Base-by-base conservation (phyloP, 2,113 vertebrate genomes). In the Dasyornis broadbenti region DNA sequence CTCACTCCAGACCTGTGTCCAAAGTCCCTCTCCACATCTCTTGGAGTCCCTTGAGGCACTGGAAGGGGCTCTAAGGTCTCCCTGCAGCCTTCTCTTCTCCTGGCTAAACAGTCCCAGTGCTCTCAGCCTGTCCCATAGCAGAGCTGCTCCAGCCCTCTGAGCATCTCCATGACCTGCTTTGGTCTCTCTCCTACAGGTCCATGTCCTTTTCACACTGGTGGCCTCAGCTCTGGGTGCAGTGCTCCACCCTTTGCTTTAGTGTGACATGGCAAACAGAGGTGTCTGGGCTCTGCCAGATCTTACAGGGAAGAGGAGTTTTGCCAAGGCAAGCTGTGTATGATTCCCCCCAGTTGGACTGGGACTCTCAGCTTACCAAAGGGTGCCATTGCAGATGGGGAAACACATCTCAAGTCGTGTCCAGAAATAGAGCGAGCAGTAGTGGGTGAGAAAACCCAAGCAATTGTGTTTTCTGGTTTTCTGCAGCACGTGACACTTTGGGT, bases 351-450 rank as follows among this genome's bases (percentile, higher is more conserved):
- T 42, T 50, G 56, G 16, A 10, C 15, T 19, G 40, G 39, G 26
- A 24, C 80, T n/a, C 61, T 64, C 42, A 61, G 17, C 45, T 70
- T 30, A 9, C 31, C 2, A 2, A 27, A 63, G 28, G 19, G 10
- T 30, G 13, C 35, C 3, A 2, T 5, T 5, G 18, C 28, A 33
- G 22, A 2, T 80, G 26, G 33, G 17, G 44, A 59, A 78, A n/a
- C 39, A 9, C 64, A 26, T 65, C 31, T 50, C 47, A 17, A 39
- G 20, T 12, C 2, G 42, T 30, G n/a, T 23, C 7, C 22, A 78
- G 61, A 42, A 71, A 42, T 1, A 10, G 23, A 70, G 7, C 3
- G 21, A 70, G n/a, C 1, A 4, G n/a, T 12, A 37, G 16, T 0
- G 23, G 27, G 10, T 7, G 5, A 19, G 16, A 27, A 33, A 20